Evolutionary conservation across 2,113 vertebrate genomes (phyloP), one percentile per base, ranked within the genome.

Genomic region (Hyperopisus bebe): DNA sequence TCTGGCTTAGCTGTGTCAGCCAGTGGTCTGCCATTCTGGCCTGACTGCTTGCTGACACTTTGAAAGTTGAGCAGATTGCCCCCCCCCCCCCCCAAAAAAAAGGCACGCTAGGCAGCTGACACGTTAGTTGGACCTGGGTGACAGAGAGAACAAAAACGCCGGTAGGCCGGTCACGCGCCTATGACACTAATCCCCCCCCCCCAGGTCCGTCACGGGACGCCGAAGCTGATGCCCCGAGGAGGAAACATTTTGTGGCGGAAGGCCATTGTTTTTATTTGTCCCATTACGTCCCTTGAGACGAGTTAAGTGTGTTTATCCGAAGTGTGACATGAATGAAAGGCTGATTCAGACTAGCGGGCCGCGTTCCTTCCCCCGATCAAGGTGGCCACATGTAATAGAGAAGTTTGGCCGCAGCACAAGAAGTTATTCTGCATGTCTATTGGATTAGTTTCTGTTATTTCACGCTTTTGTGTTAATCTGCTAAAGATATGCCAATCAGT

Each of bases 351-450:
- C 90, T 88, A 35, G 91, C 90, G 47, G 19, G 85, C 77, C 35
- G 44, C 89, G 90, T 93, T 93, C 89, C 89, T 89, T 1, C 86
- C 39, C 55, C 48, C 17, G 39, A 39, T 86, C 62, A 90, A 62
- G n/a, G 21, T 89, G 2, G 15, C 58, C 66, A 85, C 39, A 21
- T 13, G 62, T 42, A 17, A 13, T 87, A 3, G 31, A 58, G 51
- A n/a, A 27, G 47, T 80, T 53, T 89, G 47, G 70, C 46, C 13
- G 31, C 7, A 24, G 62, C 21, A 31, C 31, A 27, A 9, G 51
- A 21, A 21, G 11, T 80, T n/a, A 46, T 74, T 74, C 44, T n/a
- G 87, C 53, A 46, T 44, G 17, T 35, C 31, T 53, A 15, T 1
- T 7, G 21, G 27, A 51, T 44, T 89, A 50, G 15, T 55, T 10